Evolutionary conservation across 2,888 invertebrate genomes (phyloP), one percentile per base, ranked within the genome.

Genomic region (Drosophila conformis): DNA sequence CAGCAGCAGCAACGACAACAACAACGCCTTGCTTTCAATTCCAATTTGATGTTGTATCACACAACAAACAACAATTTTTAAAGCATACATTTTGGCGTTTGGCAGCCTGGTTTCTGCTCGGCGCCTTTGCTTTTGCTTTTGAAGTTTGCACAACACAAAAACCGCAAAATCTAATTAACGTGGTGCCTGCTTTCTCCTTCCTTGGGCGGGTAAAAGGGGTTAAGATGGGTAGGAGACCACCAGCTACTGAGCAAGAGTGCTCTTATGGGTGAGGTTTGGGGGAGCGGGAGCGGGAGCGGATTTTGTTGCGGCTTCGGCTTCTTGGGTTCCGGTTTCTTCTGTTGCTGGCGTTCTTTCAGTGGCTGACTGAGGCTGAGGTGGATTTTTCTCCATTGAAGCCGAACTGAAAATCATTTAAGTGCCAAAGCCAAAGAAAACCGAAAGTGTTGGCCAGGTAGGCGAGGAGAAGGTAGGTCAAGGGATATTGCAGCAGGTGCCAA

Each of bases 91-190:
- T 89, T 81, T 83, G 87, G 87, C 84, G 79, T 84, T 83, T 86
- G 79, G 82, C 81, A 80, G 78, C 71, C 67, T 69, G 70, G 65
- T 60, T 64, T 63, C 62, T 53, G 48, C 57, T 64, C 48, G 62
- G 66, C 67, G 70, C 65, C 68, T 66, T 69, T 75, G 76, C 84
- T 76, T 59, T 80, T 83, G 82, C 87, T 87, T 87, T 87, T 85
- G 87, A 83, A 89, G 87, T 89, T 87, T 87, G 79, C 82, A 83
- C 87, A 87, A 80, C 87, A 86, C 46, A 86, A 86, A 87, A 87
- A 87, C 87, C 87, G 82, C 87, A 87, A 87, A 87, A 87, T 87
- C 89, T 89, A 87, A 87, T 87, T 87, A 87, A 85, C 85, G 87
- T 79, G 83, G 82, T 67, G 79, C 76, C 69, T 69, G 70, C 71